These are phyloP conservation scores for Galeopsomyia nigrocyanea DNA, from an alignment of 2,888 invertebrate species.

Conservation along the genomic window DNA sequence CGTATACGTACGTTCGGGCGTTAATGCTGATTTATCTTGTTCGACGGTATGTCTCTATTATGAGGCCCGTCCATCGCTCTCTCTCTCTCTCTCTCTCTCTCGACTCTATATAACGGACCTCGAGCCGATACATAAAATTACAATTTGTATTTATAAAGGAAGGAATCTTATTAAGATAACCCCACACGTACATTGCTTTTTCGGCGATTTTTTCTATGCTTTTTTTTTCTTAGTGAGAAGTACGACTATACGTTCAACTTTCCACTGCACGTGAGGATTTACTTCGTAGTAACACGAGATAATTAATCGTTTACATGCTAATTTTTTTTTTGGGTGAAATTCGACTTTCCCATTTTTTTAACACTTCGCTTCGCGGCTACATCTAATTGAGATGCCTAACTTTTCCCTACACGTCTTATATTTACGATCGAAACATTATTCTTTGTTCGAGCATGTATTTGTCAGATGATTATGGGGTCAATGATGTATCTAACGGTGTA, in stretches of 20 bases:
- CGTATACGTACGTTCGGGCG: conserved; percentile 16
- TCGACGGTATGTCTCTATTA: conserved; percentile 34
- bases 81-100: conserved; percentile 2
- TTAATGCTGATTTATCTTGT: conserved; percentile 45
- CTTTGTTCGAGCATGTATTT: too few relatives aligned
- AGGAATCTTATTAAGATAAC: conserved; percentile 29
- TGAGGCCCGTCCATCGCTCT: neutral
- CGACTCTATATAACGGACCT: conserved; percentile 6
- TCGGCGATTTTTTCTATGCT: conserved; percentile 2
- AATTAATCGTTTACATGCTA: neutral
- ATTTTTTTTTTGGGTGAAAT: conserved; percentile 4
- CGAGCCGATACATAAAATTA: conserved; percentile 41
- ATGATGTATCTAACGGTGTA: too few relatives aligned
- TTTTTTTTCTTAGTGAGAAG: neutral
- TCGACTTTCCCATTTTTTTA: too few relatives aligned
- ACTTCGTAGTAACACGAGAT: neutral
- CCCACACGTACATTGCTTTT: neutral
- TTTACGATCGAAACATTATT: too few relatives aligned
- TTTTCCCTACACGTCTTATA: too few relatives aligned
- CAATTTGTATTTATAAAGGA: conserved; percentile 41
- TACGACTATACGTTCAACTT: conserved; percentile 2
- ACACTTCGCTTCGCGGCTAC: too few relatives aligned
- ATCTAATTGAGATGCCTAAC: too few relatives aligned
- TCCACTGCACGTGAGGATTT: neutral
- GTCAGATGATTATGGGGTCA: too few relatives aligned